Base-by-base conservation (phyloP, 1,140 invertebrate genomes). In the Globodera ellingtonae region DNA sequence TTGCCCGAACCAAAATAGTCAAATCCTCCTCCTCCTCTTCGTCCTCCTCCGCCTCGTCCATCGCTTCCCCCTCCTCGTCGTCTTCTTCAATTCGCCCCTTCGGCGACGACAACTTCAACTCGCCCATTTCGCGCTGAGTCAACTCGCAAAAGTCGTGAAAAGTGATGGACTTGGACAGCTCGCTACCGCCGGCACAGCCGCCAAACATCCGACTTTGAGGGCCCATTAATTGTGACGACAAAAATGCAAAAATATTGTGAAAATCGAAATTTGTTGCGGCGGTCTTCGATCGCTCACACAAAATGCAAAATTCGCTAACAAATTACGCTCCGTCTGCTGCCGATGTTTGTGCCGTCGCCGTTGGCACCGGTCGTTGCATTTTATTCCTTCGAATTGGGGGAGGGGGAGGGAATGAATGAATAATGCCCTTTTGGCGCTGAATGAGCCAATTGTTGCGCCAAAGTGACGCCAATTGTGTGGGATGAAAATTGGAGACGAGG, bases 141-240 rank as follows among this genome's bases (percentile, higher is more conserved):
- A 84, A 47, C 65, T 86, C 84, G 47, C 84, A 79, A 69, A 87
- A 88, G 52, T 88, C 86, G 72, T 87, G 86, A 77, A 87, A 87
- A 21, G 86, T 87, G 21, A 85, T 86, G 18, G 86, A 87, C 75
- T 87, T 87, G 52, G 82, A 71, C 79, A 88, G 73, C 62, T 87
- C 75, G 50, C 62, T 46, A 24, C 18, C 65, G 21, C 4, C 10
- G 44, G 15, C 44, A 73, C 52, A 10, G 8, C 52, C 52, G 18
- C 67, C 44, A 9, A 67, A 76, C 3, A 74, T 46, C 24, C 75
- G 62, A n/a, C 24, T 66, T 4, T 69, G 65, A 35, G 75, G 24
- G 6, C 75, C 24, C 75, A 77, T 77, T 69, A n/a, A 4, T 47
- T 6, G 3, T 70, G 67, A 3, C 13, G 67, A 5, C 35, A 35